These are phyloP conservation scores for Cercocebus atys DNA, from an alignment of 2,113 vertebrate genomes.

Conservation along the genomic window DNA sequence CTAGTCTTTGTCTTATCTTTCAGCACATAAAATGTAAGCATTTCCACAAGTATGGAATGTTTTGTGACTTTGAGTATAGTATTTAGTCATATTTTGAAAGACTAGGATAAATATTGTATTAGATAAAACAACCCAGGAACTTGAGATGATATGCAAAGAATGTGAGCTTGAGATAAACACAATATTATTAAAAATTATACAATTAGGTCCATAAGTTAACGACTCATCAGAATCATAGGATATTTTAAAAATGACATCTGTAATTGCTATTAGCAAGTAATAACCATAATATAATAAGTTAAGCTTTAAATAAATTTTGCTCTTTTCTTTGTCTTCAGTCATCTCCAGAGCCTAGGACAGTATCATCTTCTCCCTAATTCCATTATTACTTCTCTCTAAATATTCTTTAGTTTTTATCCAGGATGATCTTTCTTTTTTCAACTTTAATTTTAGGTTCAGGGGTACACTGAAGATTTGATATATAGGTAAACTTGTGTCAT, in stretches of 20 bases:
- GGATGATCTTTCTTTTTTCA: not conserved
- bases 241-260: conserved; percentile 36
- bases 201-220: not conserved
- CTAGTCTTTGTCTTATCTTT: not conserved
- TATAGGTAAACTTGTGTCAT: no score
- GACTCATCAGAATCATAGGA: not conserved
- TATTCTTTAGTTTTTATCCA: not conserved
- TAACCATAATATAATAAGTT: not conserved
- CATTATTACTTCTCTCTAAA: not conserved
- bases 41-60: not conserved
- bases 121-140: not conserved
- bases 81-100: conserved; percentile 16
- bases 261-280: not conserved
- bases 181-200: not conserved
- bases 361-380: not conserved
- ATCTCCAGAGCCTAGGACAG: not conserved
- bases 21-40: not conserved
- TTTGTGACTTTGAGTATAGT: not conserved
- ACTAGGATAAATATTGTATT: not conserved
- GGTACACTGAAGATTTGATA: no score
- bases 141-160: not conserved
- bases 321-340: not conserved
- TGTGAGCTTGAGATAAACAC: not conserved
- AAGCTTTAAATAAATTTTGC: not conserved
- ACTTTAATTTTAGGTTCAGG: no score